Percentiles rank a stretch among this genome's conserved stretches.
phyloP scores from a whole-genome alignment of 2,113 vertebrate genomes.

The Aplodontia rufa region DNA sequence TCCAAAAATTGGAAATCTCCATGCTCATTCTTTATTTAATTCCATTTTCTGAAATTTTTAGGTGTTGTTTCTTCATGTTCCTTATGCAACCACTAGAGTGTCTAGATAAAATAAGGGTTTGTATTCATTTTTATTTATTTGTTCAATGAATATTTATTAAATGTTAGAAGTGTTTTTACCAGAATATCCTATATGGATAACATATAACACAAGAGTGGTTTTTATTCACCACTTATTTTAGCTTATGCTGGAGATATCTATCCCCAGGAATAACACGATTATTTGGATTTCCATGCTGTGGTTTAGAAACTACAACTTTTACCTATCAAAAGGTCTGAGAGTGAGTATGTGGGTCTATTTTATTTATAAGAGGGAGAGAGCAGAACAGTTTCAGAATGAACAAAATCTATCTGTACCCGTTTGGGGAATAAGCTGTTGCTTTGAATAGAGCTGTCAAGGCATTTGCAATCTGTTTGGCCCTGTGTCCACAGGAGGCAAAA shows the following conservation, averaged over 20 bases:
- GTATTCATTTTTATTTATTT: not conserved
- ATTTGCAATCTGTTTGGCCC: conserved; percentile 61
- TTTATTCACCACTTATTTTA: conserved; percentile 55
- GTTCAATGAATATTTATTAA: not conserved
- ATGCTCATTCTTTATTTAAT: not conserved
- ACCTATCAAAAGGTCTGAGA: conserved; percentile 71
- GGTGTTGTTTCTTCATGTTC: not conserved
- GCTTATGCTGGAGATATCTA: not conserved
- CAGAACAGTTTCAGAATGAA: conserved; percentile 65
- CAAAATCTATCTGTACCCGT: conserved; percentile 72
- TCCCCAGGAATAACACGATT: conserved; percentile 55
- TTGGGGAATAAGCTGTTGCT: conserved; percentile 68
- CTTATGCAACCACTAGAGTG: not conserved
- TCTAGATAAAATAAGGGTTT: not conserved
- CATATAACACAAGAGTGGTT: conserved; percentile 16
- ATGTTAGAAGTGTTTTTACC: not conserved
- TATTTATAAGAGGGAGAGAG: conserved; percentile 34
- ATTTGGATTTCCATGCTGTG: conserved; percentile 50
- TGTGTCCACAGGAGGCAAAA: conserved; percentile 66
- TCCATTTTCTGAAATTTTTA: not conserved
- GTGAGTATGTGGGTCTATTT: conserved; percentile 57
- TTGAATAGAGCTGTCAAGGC: conserved; percentile 79
- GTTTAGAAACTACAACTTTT: conserved; percentile 45
- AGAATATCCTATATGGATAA: conserved; percentile 42
- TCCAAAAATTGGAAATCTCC: conserved; percentile 15